Base-by-base conservation (phyloP, 2,113 vertebrate genomes). In the Spea bombifrons region DNA sequence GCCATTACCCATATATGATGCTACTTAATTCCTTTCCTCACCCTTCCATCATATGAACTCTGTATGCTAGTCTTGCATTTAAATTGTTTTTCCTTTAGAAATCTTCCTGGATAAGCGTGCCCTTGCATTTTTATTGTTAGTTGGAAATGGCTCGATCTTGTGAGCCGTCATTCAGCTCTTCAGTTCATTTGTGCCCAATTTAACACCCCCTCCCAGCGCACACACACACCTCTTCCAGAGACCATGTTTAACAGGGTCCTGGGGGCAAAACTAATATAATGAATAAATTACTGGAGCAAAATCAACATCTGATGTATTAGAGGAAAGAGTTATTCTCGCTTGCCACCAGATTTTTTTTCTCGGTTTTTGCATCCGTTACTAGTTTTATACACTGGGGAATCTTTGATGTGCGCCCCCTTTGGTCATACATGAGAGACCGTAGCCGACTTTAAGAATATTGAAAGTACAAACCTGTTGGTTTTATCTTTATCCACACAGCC, bases 221-320 rank as follows among this genome's bases (percentile, higher is more conserved):
- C 30, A 30, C 30, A 30, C 30, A 30, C 30, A 30, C 30, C 55
- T 59, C 55, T 13, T 59, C 8, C 3, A 7, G 13, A 30, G 61
- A 8, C n/a, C 15, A 3, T 64, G n/a, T 64, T 64, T 64, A 30
- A 16, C 5, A 30, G 61, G 61, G 59, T 45, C 75, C 66, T 65
- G 16, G 50, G 66, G 53, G 75, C 66, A 61, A 47, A 47, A 17
- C 30, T 30, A 30, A 59, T 59, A 13, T 13, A 10, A 59, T 16
- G 44, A 61, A 69, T 69, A 65, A 44, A 61, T 66, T 75, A 46
- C 64, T 75, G 63, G 63, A 64, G 49, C 16, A 75, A 75, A 75
- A 50, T 45, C 49, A 66, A 75, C 73, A 66, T 69, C 64, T 30
- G 13, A 48, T 5, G 5, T 5, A 30, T 66, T 66, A n/a, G 7